These are phyloP conservation scores for Troides helena DNA, from an alignment of 2,888 invertebrate species.

Conservation along the genomic window DNA sequence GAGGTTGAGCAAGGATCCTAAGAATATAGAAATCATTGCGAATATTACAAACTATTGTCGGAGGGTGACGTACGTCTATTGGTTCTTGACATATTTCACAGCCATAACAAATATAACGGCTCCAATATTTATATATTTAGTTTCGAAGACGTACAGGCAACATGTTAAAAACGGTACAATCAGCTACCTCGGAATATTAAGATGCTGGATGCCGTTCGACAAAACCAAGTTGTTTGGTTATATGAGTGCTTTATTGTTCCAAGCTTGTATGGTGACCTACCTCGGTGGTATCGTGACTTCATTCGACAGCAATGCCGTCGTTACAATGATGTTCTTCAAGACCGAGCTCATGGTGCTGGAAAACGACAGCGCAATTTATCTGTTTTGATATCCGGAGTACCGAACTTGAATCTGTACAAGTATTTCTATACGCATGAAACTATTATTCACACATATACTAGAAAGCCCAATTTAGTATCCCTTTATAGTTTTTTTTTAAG, in stretches of 20 bases:
- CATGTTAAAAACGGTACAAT: constrained; percentile 51
- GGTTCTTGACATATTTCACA: constrained; percentile 56
- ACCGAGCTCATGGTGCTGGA: constrained; percentile 52
- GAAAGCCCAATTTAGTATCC: too few relatives aligned
- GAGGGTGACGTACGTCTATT: constrained; percentile 54
- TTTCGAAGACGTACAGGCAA: constrained; percentile 46
- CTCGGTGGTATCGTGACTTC: constrained; percentile 61
- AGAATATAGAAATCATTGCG: constrained; percentile 42
- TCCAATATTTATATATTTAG: constrained; percentile 51
- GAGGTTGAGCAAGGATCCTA: constrained; percentile 40
- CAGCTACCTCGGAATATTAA: constrained; percentile 51
- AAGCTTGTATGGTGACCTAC: constrained; percentile 52
- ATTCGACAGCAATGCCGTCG: constrained; percentile 57
- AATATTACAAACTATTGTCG: constrained; percentile 51
- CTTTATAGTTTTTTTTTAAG: too few relatives aligned
- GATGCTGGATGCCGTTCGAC: constrained; percentile 61
- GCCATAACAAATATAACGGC: constrained; percentile 48
- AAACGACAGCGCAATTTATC: constrained; percentile 42
- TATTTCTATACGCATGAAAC: too few relatives aligned
- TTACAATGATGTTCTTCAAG: constrained; percentile 61
- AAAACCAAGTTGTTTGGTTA: constrained; percentile 50
- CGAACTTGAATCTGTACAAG: too few relatives aligned
- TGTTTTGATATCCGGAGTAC: too few relatives aligned
- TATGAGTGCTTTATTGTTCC: constrained; percentile 46
- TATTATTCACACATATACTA: too few relatives aligned